Conservation (phyloP, 1,140 invertebrate genomes). For the Stegodyphus dumicola region DNA sequence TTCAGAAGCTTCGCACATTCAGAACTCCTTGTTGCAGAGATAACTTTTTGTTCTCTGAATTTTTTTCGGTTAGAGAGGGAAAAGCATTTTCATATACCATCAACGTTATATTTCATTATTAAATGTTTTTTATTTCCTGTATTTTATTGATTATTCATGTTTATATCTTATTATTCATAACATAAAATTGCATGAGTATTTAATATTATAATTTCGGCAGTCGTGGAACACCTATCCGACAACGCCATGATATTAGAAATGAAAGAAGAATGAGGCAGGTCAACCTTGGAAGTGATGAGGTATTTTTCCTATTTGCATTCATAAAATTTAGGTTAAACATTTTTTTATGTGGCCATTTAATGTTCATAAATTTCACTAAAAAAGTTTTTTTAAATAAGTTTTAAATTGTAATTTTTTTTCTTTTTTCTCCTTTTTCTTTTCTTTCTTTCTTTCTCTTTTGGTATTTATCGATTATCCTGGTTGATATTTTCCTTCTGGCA, state of each 20-base stretch:
- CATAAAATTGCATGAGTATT: not conserved
- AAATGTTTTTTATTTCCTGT: not conserved
- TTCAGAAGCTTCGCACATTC: too few species aligned
- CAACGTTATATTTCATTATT: not conserved
- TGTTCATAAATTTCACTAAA: not conserved
- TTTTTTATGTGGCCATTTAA: not conserved
- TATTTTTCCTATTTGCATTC: not conserved
- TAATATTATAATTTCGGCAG: constrained; percentile 16
- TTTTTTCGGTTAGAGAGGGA: too few species aligned
- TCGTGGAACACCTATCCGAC: constrained; percentile 84
- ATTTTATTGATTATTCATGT: not conserved
- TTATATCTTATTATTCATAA: not conserved
- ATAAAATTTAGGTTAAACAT: too few species aligned
- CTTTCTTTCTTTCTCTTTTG: too few species aligned
- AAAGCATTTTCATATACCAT: too few species aligned
- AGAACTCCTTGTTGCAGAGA: too few species aligned
- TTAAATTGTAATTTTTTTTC: too few species aligned
- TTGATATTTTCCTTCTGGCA: too few species aligned
- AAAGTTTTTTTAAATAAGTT: too few species aligned
- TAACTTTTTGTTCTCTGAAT: too few species aligned
- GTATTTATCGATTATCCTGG: too few species aligned
- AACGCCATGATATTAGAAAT: constrained; percentile 84
- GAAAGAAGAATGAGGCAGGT: constrained; percentile 85
- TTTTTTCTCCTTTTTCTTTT: too few species aligned
- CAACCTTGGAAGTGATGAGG: constrained; percentile 69